Conservation (phyloP, 2,113 vertebrate species). For the Chaetodon auriga region DNA sequence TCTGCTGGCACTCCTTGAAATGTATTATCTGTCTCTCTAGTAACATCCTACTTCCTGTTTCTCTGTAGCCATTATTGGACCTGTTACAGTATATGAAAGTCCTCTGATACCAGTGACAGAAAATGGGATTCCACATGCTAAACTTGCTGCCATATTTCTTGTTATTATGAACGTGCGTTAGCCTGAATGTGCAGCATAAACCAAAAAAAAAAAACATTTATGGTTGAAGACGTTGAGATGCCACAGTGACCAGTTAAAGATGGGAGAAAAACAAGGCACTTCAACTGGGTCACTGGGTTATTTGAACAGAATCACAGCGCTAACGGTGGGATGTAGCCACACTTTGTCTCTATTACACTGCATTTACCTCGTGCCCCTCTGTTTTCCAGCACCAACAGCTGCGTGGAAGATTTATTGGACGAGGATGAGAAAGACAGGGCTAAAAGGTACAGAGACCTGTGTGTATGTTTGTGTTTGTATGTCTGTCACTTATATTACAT, state of each 20-base stretch:
- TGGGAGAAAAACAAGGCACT: background rate
- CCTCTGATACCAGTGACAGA: background rate
- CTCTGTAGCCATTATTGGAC: conserved; percentile 27
- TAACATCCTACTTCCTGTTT: background rate
- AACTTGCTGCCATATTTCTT: background rate
- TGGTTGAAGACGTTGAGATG: conserved; percentile 16
- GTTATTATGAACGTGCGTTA: background rate
- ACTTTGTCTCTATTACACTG: background rate
- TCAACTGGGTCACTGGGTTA: conserved; percentile 26
- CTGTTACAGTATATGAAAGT: conserved; percentile 11
- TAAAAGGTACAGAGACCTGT: conserved; percentile 87
- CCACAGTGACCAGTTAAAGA: conserved; percentile 46
- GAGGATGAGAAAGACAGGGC: conserved; percentile 96
- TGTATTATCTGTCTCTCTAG: background rate
- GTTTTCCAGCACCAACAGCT: conserved; percentile 87
- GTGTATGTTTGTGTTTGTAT: background rate
- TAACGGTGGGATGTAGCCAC: background rate
- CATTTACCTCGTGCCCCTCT: conserved; percentile 38
- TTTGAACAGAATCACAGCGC: conserved; percentile 12
- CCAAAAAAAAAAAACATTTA: conserved; percentile 6
- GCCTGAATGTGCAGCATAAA: background rate
- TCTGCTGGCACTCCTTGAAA: background rate
- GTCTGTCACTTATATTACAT: too few relatives aligned
- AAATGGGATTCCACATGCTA: background rate
- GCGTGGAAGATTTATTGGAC: conserved; percentile 92